These are phyloP conservation scores for Atethmia centrago DNA, from an alignment of 2,888 invertebrate species.

Conservation along the genomic window DNA sequence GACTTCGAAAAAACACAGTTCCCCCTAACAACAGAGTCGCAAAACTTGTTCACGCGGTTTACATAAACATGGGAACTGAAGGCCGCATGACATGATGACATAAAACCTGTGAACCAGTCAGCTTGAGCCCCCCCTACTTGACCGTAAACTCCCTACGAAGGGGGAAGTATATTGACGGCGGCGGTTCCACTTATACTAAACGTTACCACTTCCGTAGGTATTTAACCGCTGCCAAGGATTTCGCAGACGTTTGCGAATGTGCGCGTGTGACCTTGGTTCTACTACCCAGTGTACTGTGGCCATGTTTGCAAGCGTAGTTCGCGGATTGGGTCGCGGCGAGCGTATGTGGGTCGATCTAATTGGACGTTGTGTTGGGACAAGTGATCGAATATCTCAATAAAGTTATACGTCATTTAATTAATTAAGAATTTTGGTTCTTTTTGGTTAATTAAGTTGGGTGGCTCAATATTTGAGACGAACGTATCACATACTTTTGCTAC, in stretches of 20 bases:
- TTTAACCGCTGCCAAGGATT: conserved; percentile 86
- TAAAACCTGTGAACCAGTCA: conserved; percentile 77
- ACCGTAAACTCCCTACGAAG: conserved; percentile 55
- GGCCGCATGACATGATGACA: conserved; percentile 84
- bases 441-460: conserved; percentile 19
- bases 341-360: conserved; percentile 57
- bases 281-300: conserved; percentile 80
- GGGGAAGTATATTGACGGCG: conserved; percentile 75
- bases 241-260: conserved; percentile 80
- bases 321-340: conserved; percentile 58
- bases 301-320: conserved; percentile 63
- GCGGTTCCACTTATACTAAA: conserved; percentile 76
- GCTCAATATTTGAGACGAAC: conserved; percentile 26
- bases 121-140: conserved; percentile 64
- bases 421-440: conserved; percentile 21
- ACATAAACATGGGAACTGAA: conserved; percentile 83
- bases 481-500: conserved; percentile 13
- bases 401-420: conserved; percentile 20
- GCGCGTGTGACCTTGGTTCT: conserved; percentile 84
- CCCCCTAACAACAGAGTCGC: conserved; percentile 68
- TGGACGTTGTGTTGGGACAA: conserved; percentile 40
- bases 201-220: conserved; percentile 85
- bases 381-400: conserved; percentile 41
- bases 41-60: conserved; percentile 79
- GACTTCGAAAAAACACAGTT: conserved; percentile 61